Percentiles rank a stretch among this genome's conserved stretches.
These are phyloP conservation scores for Anas platyrhynchos DNA, from an alignment of 2,113 vertebrate species.

Conservation along the genomic window DNA sequence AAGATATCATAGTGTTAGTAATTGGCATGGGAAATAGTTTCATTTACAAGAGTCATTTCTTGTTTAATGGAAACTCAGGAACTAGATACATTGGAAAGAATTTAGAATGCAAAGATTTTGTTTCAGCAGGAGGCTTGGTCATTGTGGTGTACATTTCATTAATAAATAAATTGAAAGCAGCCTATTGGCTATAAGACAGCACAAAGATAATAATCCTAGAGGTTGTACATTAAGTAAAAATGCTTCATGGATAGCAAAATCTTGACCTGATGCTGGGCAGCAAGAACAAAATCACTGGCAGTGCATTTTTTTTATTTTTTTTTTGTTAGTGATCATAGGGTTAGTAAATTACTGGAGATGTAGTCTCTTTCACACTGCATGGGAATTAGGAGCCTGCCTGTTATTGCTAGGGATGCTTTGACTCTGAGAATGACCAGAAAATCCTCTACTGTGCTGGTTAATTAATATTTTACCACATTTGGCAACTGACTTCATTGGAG, in stretches of 20 bases:
- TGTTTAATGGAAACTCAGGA: background rate
- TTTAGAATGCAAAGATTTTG: background rate
- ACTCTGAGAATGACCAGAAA: background rate
- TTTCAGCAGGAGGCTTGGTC: background rate
- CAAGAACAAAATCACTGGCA: background rate
- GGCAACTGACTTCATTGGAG: background rate
- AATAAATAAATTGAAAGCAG: background rate
- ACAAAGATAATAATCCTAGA: background rate
- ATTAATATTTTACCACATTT: background rate
- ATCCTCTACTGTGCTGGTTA: background rate
- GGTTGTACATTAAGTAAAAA: background rate
- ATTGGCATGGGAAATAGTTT: conserved; percentile 1
- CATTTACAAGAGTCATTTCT: conserved; percentile 9
- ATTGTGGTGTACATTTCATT: background rate
- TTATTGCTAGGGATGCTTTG: background rate
- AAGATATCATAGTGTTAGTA: conserved; percentile 1
- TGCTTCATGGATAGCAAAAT: rapidly evolving
- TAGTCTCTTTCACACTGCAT: background rate
- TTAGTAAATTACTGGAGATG: background rate
- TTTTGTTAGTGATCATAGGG: background rate
- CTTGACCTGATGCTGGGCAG: background rate
- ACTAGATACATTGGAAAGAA: background rate
- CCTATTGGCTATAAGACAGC: rapidly evolving
- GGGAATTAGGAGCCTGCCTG: background rate
- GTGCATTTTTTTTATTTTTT: background rate